Percentiles rank a stretch among this genome's conserved stretches.
phyloP scores from a whole-genome alignment of 2,888 invertebrate species.

The Imbricaverruca yamaguchii region DNA sequence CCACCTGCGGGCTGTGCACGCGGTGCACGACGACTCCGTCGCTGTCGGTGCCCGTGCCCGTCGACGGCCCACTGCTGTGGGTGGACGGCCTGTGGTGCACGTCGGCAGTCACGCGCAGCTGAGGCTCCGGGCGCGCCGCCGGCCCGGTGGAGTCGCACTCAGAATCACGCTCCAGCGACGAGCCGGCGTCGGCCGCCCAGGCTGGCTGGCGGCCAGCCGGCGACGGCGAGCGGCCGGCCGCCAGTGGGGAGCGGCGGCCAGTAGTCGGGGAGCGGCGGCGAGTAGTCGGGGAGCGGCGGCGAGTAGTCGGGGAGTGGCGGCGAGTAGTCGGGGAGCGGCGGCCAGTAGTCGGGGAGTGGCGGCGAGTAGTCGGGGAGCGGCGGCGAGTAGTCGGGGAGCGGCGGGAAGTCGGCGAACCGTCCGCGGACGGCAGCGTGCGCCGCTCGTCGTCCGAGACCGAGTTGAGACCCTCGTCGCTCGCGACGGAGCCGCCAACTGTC shows the following conservation, averaged over 20 bases:
- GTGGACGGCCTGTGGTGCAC: background rate
- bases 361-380: too few species aligned
- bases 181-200: background rate
- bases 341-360: background rate
- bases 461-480: background rate
- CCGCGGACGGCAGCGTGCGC: background rate
- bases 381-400: background rate
- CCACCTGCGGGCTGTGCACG: background rate
- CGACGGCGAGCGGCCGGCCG: background rate
- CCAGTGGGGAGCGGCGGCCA: too few species aligned
- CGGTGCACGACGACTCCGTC: slow-evolving; percentile 25
- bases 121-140: background rate
- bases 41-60: slow-evolving; percentile 15
- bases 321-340: background rate
- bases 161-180: background rate
- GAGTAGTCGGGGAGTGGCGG: background rate
- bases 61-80: background rate
- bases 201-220: background rate
- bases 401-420: background rate
- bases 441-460: background rate
- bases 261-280: too few species aligned
- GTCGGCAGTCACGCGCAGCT: background rate
- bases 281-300: too few species aligned
- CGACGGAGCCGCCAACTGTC: background rate
- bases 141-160: background rate